phyloP scores from a whole-genome alignment of 2,113 vertebrate genomes.

The Onychostruthus taczanowskii region DNA sequence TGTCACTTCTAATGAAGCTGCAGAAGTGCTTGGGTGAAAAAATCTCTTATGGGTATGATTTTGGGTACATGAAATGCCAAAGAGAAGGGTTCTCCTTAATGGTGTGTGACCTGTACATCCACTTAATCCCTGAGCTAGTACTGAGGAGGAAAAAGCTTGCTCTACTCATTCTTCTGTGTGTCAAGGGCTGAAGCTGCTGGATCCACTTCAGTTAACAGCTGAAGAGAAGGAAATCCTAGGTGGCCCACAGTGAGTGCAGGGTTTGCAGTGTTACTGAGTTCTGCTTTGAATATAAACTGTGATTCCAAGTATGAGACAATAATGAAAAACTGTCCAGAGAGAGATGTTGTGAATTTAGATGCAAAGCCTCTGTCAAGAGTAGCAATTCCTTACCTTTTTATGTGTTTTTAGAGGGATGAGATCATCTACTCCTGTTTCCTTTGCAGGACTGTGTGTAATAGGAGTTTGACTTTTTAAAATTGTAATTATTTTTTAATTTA shows the following conservation, averaged over 20 bases:
- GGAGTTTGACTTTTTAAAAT: background rate
- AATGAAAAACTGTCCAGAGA: background rate
- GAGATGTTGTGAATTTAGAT: background rate
- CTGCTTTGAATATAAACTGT: background rate
- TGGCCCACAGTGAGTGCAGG: background rate
- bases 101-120: conserved; percentile 26
- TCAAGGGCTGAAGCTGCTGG: conserved; percentile 15
- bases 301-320: background rate
- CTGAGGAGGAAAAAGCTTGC: background rate
- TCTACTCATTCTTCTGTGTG: background rate
- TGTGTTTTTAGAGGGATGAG: background rate
- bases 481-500: background rate
- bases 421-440: background rate
- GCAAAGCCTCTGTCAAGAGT: background rate
- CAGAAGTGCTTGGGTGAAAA: background rate
- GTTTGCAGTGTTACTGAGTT: background rate
- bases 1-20: conserved; percentile 17
- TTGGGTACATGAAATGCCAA: background rate
- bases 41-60: background rate
- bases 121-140: conserved; percentile 17
- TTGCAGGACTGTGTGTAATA: background rate
- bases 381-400: background rate
- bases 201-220: conserved; percentile 1
- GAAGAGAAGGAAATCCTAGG: background rate
- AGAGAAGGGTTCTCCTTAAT: conserved; percentile 26